Percentiles rank a stretch among this genome's conserved stretches.
Evolutionary conservation across 2,888 invertebrate genomes (phyloP).

Genomic region (Chesias legatella): DNA sequence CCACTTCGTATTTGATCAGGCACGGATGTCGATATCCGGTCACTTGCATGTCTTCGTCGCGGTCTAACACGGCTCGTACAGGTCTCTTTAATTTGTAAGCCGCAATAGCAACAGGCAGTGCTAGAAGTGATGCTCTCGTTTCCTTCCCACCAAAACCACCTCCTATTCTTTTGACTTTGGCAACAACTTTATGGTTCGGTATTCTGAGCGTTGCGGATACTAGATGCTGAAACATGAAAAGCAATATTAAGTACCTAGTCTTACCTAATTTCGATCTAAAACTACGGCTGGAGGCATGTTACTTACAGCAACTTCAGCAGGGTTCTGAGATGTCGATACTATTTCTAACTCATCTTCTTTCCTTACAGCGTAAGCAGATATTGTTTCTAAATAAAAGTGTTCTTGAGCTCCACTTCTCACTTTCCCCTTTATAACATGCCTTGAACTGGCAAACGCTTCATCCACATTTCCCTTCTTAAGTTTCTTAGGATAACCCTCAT

Average conservation of each 20-base stretch:
- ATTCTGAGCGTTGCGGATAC: slow-evolving; percentile 82
- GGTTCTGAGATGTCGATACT: slow-evolving; percentile 89
- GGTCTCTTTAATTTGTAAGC: slow-evolving; percentile 86
- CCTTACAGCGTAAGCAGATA: slow-evolving; percentile 82
- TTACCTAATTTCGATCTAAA: no score
- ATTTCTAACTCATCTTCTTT: slow-evolving; percentile 93
- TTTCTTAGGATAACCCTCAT: slow-evolving; percentile 73
- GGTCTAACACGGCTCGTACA: slow-evolving; percentile 87
- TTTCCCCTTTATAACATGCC: slow-evolving; percentile 84
- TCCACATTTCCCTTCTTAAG: slow-evolving; percentile 84
- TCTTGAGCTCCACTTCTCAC: slow-evolving; percentile 90
- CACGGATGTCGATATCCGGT: slow-evolving; percentile 91
- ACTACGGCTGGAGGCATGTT: not conserved
- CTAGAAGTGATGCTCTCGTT: slow-evolving; percentile 80
- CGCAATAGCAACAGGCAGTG: slow-evolving; percentile 86
- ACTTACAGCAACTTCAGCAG: slow-evolving; percentile 84
- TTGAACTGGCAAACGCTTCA: slow-evolving; percentile 82
- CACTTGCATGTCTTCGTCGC: slow-evolving; percentile 92
- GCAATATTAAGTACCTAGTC: slow-evolving; percentile 73
- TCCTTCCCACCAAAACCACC: slow-evolving; percentile 96
- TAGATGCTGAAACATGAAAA: slow-evolving; percentile 70
- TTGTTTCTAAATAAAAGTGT: slow-evolving; percentile 94
- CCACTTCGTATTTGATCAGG: slow-evolving; percentile 87
- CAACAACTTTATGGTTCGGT: slow-evolving; percentile 83
- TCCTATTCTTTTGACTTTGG: slow-evolving; percentile 88